Conservation (phyloP, 2,113 vertebrate genomes). For the Leptocoma aspasia region DNA sequence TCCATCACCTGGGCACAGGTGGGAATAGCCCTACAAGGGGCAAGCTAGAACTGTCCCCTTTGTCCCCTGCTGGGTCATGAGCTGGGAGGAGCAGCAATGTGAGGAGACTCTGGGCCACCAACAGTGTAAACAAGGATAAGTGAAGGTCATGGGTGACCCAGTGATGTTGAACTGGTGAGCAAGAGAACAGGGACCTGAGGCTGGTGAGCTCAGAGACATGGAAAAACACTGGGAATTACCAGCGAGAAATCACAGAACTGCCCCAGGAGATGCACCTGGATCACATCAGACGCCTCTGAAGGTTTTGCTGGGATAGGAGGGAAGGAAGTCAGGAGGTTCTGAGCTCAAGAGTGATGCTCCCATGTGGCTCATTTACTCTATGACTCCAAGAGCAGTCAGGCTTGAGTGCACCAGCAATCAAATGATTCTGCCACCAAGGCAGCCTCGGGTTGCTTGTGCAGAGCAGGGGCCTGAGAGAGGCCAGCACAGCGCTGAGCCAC, state of each 20-base stretch:
- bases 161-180: neutral
- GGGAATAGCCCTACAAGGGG: neutral
- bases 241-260: neutral
- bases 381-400: neutral
- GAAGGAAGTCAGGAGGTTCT: neutral
- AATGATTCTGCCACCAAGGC: neutral
- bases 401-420: neutral
- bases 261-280: neutral
- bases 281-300: neutral
- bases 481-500: fast-evolving
- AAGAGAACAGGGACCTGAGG: neutral
- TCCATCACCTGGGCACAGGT: neutral
- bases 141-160: neutral
- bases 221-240: neutral
- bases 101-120: neutral
- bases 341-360: neutral
- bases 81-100: fast-evolving
- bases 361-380: neutral
- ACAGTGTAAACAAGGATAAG: neutral
- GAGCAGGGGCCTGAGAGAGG: neutral
- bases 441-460: too few species aligned
- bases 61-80: neutral
- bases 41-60: neutral
- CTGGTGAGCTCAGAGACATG: neutral
- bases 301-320: neutral